Evolutionary conservation across 2,797 vertebrate genomes (phyloP), one percentile per base, ranked within the genome.

Genomic region (Apogon talboti): DNA sequence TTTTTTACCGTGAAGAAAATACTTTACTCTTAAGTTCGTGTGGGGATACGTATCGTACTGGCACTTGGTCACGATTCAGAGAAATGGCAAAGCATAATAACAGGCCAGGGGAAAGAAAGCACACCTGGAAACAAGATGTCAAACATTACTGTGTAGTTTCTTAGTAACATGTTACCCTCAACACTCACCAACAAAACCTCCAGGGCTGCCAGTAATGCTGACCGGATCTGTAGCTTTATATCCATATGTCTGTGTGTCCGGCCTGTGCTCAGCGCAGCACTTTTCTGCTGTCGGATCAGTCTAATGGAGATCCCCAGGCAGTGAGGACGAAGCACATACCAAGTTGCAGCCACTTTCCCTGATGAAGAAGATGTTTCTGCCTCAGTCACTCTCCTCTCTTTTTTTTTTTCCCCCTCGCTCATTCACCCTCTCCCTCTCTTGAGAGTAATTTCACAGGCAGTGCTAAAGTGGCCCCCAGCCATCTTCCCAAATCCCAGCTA

Each of bases 401-500:
- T 68, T 49, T 30, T 30, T 30, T 52, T 60, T 38, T 6, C 50
- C 30, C 65, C 33, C 81, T 63, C 65, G 50, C 77, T 83, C 88
- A 56, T 71, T 74, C 78, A 66, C 68, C 46, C 53, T 67, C 70
- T 76, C 66, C 46, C 82, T 84, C 92, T 93, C 92, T 78, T 55
- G 91, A 93, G 92, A 94, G 93, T 93, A 92, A 94, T 94, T 94
- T 94, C 92, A 93, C 91, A 92, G 90, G 90, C 90, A 90, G 88
- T 79, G 91, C 81, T 87, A 90, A 93, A 94, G 91, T 92, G 91
- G 90, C 92, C 92, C 87, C 90, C 78, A 91, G 92, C 90, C 89
- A 84, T 91, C 89, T 88, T 85, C 85, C 89, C 91, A 90, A 94
- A 92, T 91, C 91, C 90, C 90, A 87, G 87, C 76, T 85, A 88